Base-by-base conservation (phyloP, 2,888 invertebrate species). In the Podabrus alpinus region DNA sequence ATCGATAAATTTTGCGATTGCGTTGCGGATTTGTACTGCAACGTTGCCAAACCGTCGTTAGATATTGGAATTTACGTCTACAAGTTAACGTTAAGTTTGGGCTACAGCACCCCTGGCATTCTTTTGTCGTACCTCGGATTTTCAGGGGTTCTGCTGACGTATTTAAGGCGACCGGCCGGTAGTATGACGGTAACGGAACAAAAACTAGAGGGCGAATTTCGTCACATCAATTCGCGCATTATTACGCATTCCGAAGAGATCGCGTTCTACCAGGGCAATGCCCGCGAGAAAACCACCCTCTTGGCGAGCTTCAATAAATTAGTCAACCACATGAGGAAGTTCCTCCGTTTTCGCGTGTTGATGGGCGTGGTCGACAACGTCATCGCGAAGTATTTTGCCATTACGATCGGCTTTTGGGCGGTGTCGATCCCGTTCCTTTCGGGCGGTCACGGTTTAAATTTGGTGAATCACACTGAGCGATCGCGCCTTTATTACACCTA, bases 211-310 rank as follows among this genome's bases (percentile, higher is more conserved):
- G 99, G 99, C 71, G 98, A 99, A 90, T 98, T 97, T 88, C 92
- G 99, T 85, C 98, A 97, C 85, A 97, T 98, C 29, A 97, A 99
- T 87, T 96, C 98, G 2, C 80, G 99, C 69, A 90, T 99, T 25
- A 99, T 99, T 76, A 97, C 98, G 0, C 98, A 99, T 87, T 95
- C 98, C 0, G 99, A 99, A 87, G 99, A 99, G 88, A 92, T 97
- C 61, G 93, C 94, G 0, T 94, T 94, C 86, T 94, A 93, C 82
- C 92, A 94, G 88, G 95, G 95, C 79, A 95, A 95, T 83, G 91
- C 92, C 78, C 91, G 97, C 15, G 99, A 99, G 86, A 95, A 96
- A 86, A 88, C 94, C 62, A 98, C 96, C 0, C 89, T 99, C 11
- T 87, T 96, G 74, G 93, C 95, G 11, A 95, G 97, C 83, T 98